phyloP scores from a whole-genome alignment of 2,888 invertebrate genomes.

The Agrotis ipsilon region DNA sequence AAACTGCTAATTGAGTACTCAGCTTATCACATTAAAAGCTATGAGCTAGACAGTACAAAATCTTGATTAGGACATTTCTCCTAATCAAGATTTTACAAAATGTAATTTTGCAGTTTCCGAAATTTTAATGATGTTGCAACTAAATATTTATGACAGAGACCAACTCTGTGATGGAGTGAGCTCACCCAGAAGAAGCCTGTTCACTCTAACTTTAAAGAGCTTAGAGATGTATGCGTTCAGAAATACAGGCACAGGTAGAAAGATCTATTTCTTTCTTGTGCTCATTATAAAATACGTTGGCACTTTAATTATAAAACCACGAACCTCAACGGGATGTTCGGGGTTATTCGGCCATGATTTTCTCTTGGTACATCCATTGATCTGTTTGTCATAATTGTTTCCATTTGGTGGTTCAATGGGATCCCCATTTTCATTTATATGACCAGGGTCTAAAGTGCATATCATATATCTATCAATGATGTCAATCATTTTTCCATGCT shows the following conservation, averaged over 20 bases:
- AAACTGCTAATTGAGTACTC: too few relatives aligned
- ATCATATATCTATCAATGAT: slow-evolving; percentile 74
- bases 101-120: background rate
- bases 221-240: too few relatives aligned
- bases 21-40: too few relatives aligned
- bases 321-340: slow-evolving; percentile 6
- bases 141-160: too few relatives aligned
- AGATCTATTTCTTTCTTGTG: too few relatives aligned
- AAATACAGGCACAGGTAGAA: too few relatives aligned
- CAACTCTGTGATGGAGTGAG: too few relatives aligned
- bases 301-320: background rate
- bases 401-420: background rate
- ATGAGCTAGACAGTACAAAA: background rate
- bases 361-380: slow-evolving; percentile 10
- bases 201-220: too few relatives aligned
- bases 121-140: background rate
- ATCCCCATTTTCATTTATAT: slow-evolving; percentile 54
- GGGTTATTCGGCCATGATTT: slow-evolving; percentile 4
- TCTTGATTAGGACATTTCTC: too few relatives aligned
- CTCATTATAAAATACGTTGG: too few relatives aligned
- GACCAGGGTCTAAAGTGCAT: slow-evolving; percentile 64
- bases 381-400: rapidly evolving
- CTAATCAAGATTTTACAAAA: background rate
- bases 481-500: slow-evolving; percentile 41
- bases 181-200: too few relatives aligned